Percentiles rank a stretch among this genome's conserved stretches.
Evolutionary conservation across 2,888 invertebrate genomes (phyloP).

Genomic region (Dryocosmus kuriphilus): DNA sequence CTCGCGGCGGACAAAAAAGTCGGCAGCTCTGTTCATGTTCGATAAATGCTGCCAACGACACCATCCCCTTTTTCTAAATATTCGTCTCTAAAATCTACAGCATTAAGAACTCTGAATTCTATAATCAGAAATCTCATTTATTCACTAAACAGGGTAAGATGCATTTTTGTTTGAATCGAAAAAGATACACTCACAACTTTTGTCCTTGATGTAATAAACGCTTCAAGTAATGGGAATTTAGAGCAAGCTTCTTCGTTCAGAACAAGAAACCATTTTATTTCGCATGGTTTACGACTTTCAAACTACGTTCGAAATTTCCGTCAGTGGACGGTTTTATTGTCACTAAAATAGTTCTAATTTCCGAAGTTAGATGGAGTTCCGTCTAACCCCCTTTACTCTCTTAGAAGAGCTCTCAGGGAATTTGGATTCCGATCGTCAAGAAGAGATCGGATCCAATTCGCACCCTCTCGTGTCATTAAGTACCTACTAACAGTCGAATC

Average conservation of each 20-base stretch:
- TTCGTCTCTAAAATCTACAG: not conserved
- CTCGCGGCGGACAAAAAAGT: conserved; percentile 55
- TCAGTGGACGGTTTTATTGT: conserved; percentile 32
- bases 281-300: conserved; percentile 25
- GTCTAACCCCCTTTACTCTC: conserved; percentile 1
- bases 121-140: not conserved
- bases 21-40: conserved; percentile 52
- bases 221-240: conserved; percentile 29
- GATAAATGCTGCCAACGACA: conserved; percentile 62
- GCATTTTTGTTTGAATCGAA: no score
- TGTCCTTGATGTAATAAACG: conserved; percentile 17
- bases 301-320: conserved; percentile 33
- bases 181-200: not conserved
- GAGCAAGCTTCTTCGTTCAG: conserved; percentile 28
- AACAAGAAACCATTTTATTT: conserved; percentile 31
- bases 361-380: conserved; percentile 39
- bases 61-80: conserved; percentile 16
- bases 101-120: not conserved
- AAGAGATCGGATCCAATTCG: conserved; percentile 31
- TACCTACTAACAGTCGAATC: conserved; percentile 16
- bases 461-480: conserved; percentile 15
- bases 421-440: conserved; percentile 26
- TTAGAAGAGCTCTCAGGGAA: conserved; percentile 27
- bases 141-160: not conserved
- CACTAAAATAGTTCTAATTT: conserved; percentile 39